phyloP scores from a whole-genome alignment of 2,113 vertebrate genomes.

The Myxocyprinus asiaticus region DNA sequence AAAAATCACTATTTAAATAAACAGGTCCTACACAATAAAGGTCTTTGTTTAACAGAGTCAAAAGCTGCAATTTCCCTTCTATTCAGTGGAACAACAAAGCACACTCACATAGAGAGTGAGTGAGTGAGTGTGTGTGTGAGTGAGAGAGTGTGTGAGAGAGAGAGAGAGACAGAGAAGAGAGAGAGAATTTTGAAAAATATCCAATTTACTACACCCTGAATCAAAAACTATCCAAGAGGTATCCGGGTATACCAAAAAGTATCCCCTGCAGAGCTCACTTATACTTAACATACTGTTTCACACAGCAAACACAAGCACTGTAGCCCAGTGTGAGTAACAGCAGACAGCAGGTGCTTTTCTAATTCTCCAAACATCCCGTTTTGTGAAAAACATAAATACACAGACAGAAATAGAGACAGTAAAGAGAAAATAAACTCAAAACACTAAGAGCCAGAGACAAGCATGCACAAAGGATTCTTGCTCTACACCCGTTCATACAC shows the following conservation, averaged over 20 bases:
- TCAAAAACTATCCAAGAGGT: background rate
- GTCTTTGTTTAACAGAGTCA: constrained; percentile 6
- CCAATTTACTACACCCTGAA: too few species aligned
- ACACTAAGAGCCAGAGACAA: background rate
- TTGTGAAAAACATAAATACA: constrained; percentile 13
- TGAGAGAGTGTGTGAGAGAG: too few species aligned
- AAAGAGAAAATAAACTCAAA: background rate
- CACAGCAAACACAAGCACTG: background rate
- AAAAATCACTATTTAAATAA: constrained; percentile 12
- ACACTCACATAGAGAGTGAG: background rate
- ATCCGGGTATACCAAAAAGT: too few species aligned
- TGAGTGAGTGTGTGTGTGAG: too few species aligned
- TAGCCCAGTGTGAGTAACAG: background rate
- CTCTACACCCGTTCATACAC: too few species aligned
- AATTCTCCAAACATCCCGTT: background rate
- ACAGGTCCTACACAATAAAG: constrained; percentile 13
- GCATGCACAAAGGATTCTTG: background rate
- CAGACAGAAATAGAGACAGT: background rate
- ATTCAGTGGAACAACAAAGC: background rate
- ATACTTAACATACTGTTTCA: background rate
- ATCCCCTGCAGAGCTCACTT: background rate
- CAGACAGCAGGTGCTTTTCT: constrained; percentile 11
- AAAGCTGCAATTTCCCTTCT: constrained; percentile 24
- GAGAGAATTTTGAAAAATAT: too few species aligned
- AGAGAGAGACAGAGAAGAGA: too few species aligned